Percentiles rank a stretch among this genome's conserved stretches.
Conservation (phyloP, 2,888 invertebrate genomes). For the Athetis lepigone region DNA sequence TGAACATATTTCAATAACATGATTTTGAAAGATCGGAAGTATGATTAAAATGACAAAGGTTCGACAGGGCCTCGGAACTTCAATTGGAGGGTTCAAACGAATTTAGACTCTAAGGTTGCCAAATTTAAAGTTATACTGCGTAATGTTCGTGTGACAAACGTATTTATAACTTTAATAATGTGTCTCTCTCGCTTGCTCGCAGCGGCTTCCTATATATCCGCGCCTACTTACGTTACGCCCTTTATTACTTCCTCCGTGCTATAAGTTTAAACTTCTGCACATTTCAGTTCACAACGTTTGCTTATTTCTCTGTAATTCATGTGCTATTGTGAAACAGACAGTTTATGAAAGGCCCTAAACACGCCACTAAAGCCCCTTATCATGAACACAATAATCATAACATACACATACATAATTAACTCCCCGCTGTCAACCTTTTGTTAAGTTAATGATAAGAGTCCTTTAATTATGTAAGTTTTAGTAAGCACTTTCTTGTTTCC, state of each 20-base stretch:
- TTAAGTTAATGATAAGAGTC: slow-evolving; percentile 62
- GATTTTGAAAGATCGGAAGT: slow-evolving; percentile 89
- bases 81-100: slow-evolving; percentile 70
- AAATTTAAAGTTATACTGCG: slow-evolving; percentile 68
- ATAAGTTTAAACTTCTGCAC: slow-evolving; percentile 71
- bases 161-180: slow-evolving; percentile 81
- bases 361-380: slow-evolving; percentile 55
- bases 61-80: slow-evolving; percentile 83
- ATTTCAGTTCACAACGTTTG: slow-evolving; percentile 64
- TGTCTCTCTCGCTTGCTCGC: slow-evolving; percentile 73
- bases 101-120: slow-evolving; percentile 75
- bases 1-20: slow-evolving; percentile 90
- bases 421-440: slow-evolving; percentile 63
- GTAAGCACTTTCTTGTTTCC: slow-evolving; percentile 45
- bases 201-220: slow-evolving; percentile 71
- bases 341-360: slow-evolving; percentile 60
- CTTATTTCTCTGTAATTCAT: slow-evolving; percentile 68
- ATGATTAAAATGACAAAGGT: slow-evolving; percentile 90
- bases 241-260: slow-evolving; percentile 71
- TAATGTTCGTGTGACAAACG: slow-evolving; percentile 70
- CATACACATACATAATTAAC: slow-evolving; percentile 62
- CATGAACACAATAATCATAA: slow-evolving; percentile 60
- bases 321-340: slow-evolving; percentile 62
- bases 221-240: slow-evolving; percentile 71
- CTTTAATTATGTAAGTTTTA: slow-evolving; percentile 60